phyloP scores from a whole-genome alignment of 2,888 invertebrate species.

The Melanophora roralis region DNA sequence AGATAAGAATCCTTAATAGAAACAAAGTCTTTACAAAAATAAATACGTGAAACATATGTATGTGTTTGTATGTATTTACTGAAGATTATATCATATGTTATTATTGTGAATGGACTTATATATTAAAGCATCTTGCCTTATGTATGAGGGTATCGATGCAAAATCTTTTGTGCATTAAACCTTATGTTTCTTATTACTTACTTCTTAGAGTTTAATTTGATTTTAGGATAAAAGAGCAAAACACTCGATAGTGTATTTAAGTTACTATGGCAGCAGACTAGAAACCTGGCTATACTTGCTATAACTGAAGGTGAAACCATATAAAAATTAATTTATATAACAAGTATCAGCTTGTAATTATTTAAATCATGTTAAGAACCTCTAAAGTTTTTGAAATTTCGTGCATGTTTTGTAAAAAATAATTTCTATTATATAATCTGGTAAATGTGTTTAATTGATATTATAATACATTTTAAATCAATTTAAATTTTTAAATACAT shows the following conservation, averaged over 20 bases:
- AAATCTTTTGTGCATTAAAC: background rate
- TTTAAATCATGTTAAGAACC: too few relatives aligned
- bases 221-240: slow-evolving; percentile 8
- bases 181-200: slow-evolving; percentile 4
- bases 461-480: too few relatives aligned
- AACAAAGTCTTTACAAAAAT: background rate
- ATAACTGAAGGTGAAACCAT: too few relatives aligned
- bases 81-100: background rate
- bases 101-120: background rate
- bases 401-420: too few relatives aligned
- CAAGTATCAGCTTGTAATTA: too few relatives aligned
- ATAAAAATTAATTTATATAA: background rate
- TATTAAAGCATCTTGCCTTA: too few relatives aligned
- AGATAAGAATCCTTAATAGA: background rate
- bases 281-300: background rate
- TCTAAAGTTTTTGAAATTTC: too few relatives aligned
- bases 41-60: background rate
- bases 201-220: slow-evolving; percentile 16
- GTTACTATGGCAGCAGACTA: slow-evolving; percentile 41
- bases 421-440: too few relatives aligned
- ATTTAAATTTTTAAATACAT: too few relatives aligned
- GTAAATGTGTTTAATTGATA: too few relatives aligned
- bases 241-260: background rate
- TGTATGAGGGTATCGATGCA: background rate
- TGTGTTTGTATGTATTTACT: background rate